A percentile compares a stretch with the other conserved stretches of the same genome.
Evolutionary conservation across 2,888 invertebrate species (phyloP).

Genomic region (Altica lythri): DNA sequence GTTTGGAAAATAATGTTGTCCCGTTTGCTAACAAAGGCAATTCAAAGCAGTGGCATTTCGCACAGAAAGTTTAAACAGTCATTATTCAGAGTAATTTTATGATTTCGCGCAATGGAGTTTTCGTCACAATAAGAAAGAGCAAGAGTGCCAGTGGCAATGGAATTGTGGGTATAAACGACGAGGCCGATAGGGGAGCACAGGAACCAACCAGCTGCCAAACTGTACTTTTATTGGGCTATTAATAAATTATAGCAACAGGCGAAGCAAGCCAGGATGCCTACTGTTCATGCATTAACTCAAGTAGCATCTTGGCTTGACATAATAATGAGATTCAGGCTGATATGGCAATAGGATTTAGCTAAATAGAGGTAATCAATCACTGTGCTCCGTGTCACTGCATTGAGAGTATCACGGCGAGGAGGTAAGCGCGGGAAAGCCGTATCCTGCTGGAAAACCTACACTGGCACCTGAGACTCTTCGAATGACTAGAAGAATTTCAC

Average conservation of each 20-base stretch:
- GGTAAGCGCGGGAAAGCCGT: conserved; percentile 34
- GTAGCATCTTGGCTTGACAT: conserved; percentile 59
- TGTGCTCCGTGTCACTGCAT: conserved; percentile 55
- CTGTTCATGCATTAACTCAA: conserved; percentile 58
- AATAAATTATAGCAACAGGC: conserved; percentile 60
- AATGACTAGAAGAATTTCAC: conserved; percentile 9
- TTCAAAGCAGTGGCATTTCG: conserved; percentile 43
- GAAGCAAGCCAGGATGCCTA: conserved; percentile 54
- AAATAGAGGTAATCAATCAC: conserved; percentile 55
- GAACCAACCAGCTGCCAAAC: conserved; percentile 35
- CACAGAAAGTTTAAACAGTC: conserved; percentile 50
- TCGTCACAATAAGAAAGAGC: conserved; percentile 44
- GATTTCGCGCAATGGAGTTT: conserved; percentile 47
- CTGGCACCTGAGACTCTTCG: conserved; percentile 51
- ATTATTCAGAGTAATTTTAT: conserved; percentile 50
- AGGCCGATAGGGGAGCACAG: conserved; percentile 4
- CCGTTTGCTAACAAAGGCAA: conserved; percentile 40
- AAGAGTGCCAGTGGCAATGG: neutral
- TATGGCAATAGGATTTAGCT: conserved; percentile 56
- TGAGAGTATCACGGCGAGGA: too few species aligned
- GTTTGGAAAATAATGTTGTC: conserved; percentile 31
- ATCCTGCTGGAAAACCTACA: conserved; percentile 46
- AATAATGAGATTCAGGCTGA: conserved; percentile 59
- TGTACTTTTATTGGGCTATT: conserved; percentile 59
- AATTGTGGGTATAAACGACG: conserved; percentile 9